A percentile compares a stretch with the other conserved stretches of the same genome.
Conservation (phyloP, 2,113 vertebrate species). For the Corythoichthys haematopterus region DNA sequence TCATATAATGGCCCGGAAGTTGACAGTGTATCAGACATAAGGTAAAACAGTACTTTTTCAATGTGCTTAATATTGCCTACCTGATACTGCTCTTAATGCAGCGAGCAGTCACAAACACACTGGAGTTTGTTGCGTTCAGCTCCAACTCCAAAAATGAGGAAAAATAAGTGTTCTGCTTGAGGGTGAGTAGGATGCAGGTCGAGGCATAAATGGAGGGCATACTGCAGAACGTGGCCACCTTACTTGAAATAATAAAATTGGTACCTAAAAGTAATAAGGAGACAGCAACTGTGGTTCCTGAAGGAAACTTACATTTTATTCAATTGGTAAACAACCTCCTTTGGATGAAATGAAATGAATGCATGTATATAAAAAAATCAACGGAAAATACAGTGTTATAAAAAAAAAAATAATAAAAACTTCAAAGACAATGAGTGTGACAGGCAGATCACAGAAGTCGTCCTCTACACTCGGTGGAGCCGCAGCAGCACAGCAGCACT, state of each 20-base stretch:
- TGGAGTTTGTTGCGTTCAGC: too few species aligned
- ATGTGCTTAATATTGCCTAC: too few species aligned
- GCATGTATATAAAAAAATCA: slow-evolving; percentile 12
- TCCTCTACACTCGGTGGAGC: slow-evolving; percentile 91
- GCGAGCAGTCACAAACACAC: too few species aligned
- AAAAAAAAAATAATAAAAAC: neutral
- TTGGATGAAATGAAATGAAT: slow-evolving; percentile 22
- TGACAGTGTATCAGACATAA: too few species aligned
- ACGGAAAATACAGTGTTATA: neutral
- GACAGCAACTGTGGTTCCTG: neutral
- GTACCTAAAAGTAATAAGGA: neutral
- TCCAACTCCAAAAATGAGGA: too few species aligned
- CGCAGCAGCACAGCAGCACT: slow-evolving; percentile 95
- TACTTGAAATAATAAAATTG: neutral
- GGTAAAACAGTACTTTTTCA: too few species aligned
- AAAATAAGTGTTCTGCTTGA: too few species aligned
- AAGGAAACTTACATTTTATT: slow-evolving; percentile 47
- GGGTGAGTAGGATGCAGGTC: too few species aligned
- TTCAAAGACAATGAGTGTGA: slow-evolving; percentile 2
- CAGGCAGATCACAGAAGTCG: slow-evolving; percentile 75
- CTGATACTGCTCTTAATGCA: too few species aligned
- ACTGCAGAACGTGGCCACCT: too few species aligned
- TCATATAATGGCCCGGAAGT: too few species aligned
- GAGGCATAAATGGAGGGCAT: too few species aligned
- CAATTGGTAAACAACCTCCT: slow-evolving; percentile 17